Base-by-base conservation (phyloP, 2,888 invertebrate genomes). In the Hydriomena furcata region DNA sequence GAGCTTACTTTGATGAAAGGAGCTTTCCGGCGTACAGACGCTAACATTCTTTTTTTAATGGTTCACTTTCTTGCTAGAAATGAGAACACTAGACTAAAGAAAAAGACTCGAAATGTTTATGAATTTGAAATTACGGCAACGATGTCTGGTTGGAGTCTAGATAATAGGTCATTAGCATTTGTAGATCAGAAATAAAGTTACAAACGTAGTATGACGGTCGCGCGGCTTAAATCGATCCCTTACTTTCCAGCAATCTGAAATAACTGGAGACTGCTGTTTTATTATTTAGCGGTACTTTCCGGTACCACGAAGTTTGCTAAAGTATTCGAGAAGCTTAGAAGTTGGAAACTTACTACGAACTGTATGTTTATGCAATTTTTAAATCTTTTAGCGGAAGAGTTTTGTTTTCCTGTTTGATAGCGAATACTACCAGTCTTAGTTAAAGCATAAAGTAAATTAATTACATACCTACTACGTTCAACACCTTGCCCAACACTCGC, bases 151-250 rank as follows among this genome's bases (percentile, higher is more conserved):
- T 37, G 12, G 5, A 32, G 36, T 37, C 52, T 46, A 37, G 24
- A 42, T 37, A 28, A 10, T 47, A 30, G 27, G 37, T 38, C 41
- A 24, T 42, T 42, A 42, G 28, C 37, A 46, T 52, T 46, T 34
- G 25, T 51, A 36, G 31, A 46, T 27, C 32, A 23, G 32, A 45
- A 42, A 52, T 32, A 28, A 42, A 24, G 42, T 23, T 23, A 34
- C 28, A 32, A 24, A 23, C 11, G 3, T 42, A 38, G 46, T 42
- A 41, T 36, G 41, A 23, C 25, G 27, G 28, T 28, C 7, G 25
- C 46, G 46, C 37, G 27, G 37, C 45, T 32, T 13, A 37, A 37
- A 52, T 52, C 46, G 52, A 46, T 52, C 20, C 36, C 10, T 28
- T 24, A 24, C 30, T 40, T 11, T 32, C 32, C 34, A 24, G 30